Evolutionary conservation across 2,888 invertebrate species (phyloP).

Genomic region (Stenolophus ochropezus): DNA sequence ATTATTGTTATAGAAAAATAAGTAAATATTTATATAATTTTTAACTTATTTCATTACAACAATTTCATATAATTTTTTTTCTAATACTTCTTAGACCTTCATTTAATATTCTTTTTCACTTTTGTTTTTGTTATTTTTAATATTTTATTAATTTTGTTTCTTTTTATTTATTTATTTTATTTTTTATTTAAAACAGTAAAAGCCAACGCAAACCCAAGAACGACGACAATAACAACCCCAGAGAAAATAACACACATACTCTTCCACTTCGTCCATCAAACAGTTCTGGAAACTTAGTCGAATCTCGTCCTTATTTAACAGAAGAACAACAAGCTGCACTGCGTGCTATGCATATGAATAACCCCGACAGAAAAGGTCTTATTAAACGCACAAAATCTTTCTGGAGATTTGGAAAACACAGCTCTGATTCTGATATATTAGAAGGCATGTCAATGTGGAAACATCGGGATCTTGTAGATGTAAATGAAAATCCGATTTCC

Average conservation of each 20-base stretch:
- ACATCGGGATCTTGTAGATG: constrained; percentile 87
- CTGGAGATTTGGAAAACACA: constrained; percentile 86
- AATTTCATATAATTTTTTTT: too few species aligned
- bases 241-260: constrained; percentile 63
- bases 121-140: neutral
- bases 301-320: constrained; percentile 73
- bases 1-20: too few species aligned
- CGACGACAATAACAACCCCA: constrained; percentile 69
- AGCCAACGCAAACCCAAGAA: constrained; percentile 65
- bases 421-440: constrained; percentile 83
- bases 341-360: constrained; percentile 73
- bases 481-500: constrained; percentile 73
- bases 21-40: too few species aligned
- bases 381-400: constrained; percentile 90
- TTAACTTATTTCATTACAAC: too few species aligned
- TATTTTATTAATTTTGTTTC: constrained; percentile 2
- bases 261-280: constrained; percentile 68
- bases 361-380: constrained; percentile 78
- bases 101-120: neutral
- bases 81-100: too few species aligned
- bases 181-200: constrained; percentile 63
- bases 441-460: constrained; percentile 93
- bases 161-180: constrained; percentile 65
- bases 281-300: constrained; percentile 71
- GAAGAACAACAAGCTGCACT: constrained; percentile 76